Percentiles rank a stretch among this genome's conserved stretches.
Conservation (phyloP, 2,797 vertebrate genomes). For the Lithobates pipiens region DNA sequence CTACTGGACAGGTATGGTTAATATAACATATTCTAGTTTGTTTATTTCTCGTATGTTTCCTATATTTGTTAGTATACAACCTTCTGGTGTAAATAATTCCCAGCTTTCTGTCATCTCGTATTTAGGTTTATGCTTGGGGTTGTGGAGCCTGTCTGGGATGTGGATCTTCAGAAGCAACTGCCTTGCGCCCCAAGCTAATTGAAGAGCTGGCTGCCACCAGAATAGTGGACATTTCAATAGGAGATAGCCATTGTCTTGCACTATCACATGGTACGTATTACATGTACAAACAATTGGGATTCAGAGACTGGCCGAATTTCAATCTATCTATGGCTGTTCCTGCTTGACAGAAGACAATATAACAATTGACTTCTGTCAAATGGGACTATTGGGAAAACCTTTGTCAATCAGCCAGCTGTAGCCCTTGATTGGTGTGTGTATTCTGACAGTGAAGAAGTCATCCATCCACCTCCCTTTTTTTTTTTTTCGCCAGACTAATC, state of each 20-base stretch:
- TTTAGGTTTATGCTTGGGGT: slow-evolving; percentile 82
- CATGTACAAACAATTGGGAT: not conserved
- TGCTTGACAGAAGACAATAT: no score
- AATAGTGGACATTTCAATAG: slow-evolving; percentile 84
- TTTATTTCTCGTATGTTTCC: not conserved
- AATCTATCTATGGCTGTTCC: no score
- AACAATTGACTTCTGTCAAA: no score
- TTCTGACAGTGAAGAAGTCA: no score
- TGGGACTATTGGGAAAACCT: no score
- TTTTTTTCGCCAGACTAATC: no score
- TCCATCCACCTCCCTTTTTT: no score
- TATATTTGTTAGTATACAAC: no score
- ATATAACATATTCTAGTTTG: not conserved
- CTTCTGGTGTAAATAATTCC: not conserved
- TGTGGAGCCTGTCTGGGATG: slow-evolving; percentile 83
- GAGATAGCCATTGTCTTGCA: slow-evolving; percentile 83
- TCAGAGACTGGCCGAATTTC: no score
- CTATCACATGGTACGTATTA: slow-evolving; percentile 80
- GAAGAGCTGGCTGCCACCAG: slow-evolving; percentile 83
- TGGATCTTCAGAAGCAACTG: slow-evolving; percentile 83
- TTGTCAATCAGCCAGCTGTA: no score
- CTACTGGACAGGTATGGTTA: slow-evolving; percentile 79
- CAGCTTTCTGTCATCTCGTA: slow-evolving; percentile 52
- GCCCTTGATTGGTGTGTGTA: no score
- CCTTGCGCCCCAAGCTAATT: slow-evolving; percentile 81